Evolutionary conservation across 1,140 invertebrate species (phyloP).

Genomic region (Chionoecetes opilio): DNA sequence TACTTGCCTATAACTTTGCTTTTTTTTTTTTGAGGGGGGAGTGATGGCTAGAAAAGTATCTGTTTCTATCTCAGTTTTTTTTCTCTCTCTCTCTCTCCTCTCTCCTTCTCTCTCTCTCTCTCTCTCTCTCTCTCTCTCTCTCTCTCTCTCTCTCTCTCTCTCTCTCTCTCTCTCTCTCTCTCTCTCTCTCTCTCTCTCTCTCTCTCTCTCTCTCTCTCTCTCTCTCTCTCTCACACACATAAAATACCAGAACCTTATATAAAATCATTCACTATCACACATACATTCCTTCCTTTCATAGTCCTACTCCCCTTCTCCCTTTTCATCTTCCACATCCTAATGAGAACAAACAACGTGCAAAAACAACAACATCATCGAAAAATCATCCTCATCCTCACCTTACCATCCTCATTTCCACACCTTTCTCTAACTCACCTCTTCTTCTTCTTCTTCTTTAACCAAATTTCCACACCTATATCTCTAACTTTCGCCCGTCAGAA

Average conservation of each 20-base stretch:
- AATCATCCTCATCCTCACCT: background rate
- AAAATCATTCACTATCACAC: too few species aligned
- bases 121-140: background rate
- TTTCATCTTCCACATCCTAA: background rate
- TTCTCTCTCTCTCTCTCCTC: slow-evolving; percentile 7
- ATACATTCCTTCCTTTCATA: too few species aligned
- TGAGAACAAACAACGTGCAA: too few species aligned
- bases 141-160: background rate
- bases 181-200: slow-evolving; percentile 58
- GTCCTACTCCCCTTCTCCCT: background rate
- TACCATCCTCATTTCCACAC: background rate
- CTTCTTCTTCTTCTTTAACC: too few species aligned
- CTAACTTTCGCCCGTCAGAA: too few species aligned
- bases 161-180: slow-evolving; percentile 63
- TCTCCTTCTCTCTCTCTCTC: slow-evolving; percentile 43
- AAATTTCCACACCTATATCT: too few species aligned
- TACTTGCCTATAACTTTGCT: background rate
- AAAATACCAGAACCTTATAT: too few species aligned
- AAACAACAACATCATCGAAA: background rate
- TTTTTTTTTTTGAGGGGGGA: background rate
- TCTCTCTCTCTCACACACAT: background rate
- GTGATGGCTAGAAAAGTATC: too few species aligned
- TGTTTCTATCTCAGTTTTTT: background rate
- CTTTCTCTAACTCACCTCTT: background rate
- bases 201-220: slow-evolving; percentile 15